Evolutionary conservation across 2,888 invertebrate genomes (phyloP).

Genomic region (Hypolimnas misippus): DNA sequence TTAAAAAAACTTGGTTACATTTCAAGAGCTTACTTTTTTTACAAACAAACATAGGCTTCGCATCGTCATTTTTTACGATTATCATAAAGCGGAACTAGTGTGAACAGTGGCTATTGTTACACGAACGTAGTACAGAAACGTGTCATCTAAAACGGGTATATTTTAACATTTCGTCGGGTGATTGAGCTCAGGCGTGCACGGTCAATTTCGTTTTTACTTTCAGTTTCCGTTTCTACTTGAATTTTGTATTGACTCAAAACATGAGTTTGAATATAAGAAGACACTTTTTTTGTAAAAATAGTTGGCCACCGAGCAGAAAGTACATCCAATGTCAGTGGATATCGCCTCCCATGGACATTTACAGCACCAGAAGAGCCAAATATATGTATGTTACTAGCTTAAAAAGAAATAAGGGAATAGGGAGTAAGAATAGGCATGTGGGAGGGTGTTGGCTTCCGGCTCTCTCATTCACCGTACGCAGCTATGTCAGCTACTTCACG

Average conservation of each 20-base stretch:
- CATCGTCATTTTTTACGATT: slow-evolving; percentile 10
- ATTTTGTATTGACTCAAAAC: neutral
- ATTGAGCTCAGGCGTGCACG: neutral
- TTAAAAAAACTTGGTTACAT: neutral
- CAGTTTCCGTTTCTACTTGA: neutral
- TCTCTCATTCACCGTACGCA: too few species aligned
- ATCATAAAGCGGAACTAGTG: slow-evolving; percentile 10
- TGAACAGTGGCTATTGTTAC: neutral
- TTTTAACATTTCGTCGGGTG: neutral
- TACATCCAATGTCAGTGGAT: too few species aligned
- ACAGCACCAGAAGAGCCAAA: too few species aligned
- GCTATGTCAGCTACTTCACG: too few species aligned
- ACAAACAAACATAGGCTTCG: neutral
- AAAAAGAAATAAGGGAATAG: too few species aligned
- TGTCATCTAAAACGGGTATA: neutral
- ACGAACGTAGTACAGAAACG: neutral
- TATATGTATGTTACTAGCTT: too few species aligned
- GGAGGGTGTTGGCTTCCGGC: too few species aligned
- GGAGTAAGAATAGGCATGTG: too few species aligned
- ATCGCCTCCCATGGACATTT: too few species aligned
- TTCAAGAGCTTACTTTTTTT: neutral
- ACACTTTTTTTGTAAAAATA: too few species aligned
- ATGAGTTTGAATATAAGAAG: too few species aligned
- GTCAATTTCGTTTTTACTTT: neutral
- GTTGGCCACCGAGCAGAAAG: too few species aligned